Conservation (phyloP, 2,888 invertebrate genomes). For the Chrysina gloriosa region DNA sequence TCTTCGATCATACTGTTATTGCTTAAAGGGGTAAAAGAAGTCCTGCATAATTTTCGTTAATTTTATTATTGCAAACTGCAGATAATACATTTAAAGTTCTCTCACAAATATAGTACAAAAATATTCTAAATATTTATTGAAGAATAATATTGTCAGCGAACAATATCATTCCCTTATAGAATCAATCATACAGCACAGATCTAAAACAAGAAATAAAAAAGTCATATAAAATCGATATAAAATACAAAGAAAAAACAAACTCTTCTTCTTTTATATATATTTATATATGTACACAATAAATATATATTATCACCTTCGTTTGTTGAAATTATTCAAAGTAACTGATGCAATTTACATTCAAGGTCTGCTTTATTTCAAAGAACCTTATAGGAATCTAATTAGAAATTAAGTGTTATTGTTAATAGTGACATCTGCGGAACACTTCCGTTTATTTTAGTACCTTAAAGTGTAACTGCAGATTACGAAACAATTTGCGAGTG, state of each 20-base stretch:
- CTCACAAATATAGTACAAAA: constrained; percentile 35
- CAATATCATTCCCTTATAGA: constrained; percentile 8
- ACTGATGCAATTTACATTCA: not conserved
- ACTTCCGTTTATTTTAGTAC: no score
- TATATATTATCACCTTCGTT: constrained; percentile 28
- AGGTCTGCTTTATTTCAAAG: not conserved
- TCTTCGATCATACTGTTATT: not conserved
- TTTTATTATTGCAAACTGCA: constrained; percentile 36
- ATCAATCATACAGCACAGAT: constrained; percentile 27
- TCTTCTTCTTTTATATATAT: constrained; percentile 23
- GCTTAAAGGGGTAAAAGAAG: not conserved
- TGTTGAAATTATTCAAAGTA: not conserved
- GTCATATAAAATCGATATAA: constrained; percentile 17
- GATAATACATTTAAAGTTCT: constrained; percentile 18
- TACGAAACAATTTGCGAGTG: not conserved
- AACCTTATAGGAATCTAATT: not conserved
- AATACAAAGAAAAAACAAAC: constrained; percentile 6
- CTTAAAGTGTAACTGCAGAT: constrained; percentile 1
- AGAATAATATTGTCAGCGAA: constrained; percentile 3
- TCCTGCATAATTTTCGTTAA: constrained; percentile 1
- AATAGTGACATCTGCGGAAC: no score
- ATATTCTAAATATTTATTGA: constrained; percentile 34
- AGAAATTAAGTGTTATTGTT: no score
- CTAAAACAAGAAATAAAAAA: constrained; percentile 27
- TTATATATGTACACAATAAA: constrained; percentile 33